These are phyloP conservation scores for Myodes glareolus DNA, from an alignment of 2,113 vertebrate species.

Conservation along the genomic window DNA sequence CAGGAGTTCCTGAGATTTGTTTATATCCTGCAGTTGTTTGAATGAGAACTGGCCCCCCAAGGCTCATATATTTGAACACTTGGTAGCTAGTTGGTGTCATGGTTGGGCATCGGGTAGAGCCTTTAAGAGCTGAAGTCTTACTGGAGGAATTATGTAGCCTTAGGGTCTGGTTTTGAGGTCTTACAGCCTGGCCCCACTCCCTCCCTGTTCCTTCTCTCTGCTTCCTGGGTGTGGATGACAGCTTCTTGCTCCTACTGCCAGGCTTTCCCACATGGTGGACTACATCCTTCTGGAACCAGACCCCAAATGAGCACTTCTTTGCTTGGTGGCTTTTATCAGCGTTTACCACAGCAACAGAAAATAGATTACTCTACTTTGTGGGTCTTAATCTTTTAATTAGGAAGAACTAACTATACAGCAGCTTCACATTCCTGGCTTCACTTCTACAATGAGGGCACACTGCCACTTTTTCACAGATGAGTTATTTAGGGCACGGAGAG, in stretches of 20 bases:
- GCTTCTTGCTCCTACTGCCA: background rate
- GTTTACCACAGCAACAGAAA: background rate
- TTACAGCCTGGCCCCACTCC: background rate
- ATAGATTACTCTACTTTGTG: too few relatives aligned
- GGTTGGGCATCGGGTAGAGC: background rate
- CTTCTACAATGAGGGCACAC: background rate
- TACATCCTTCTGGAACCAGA: background rate
- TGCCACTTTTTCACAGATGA: background rate
- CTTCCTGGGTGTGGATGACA: background rate
- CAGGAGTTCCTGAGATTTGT: background rate
- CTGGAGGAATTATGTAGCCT: background rate
- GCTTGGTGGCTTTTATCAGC: background rate
- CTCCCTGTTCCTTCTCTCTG: background rate
- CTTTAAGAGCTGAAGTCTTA: background rate
- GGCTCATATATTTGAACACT: background rate
- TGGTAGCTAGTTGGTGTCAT: background rate
- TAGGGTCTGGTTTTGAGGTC: background rate
- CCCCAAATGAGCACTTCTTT: background rate
- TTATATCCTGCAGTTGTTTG: background rate
- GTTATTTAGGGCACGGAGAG: background rate
- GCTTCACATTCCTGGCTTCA: accelerated
- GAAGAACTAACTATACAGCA: background rate
- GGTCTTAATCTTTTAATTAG: background rate
- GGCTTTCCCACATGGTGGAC: background rate
- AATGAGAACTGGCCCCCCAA: background rate